Base-by-base conservation (phyloP, 2,113 vertebrate genomes). In the Anser brachyrhynchus region DNA sequence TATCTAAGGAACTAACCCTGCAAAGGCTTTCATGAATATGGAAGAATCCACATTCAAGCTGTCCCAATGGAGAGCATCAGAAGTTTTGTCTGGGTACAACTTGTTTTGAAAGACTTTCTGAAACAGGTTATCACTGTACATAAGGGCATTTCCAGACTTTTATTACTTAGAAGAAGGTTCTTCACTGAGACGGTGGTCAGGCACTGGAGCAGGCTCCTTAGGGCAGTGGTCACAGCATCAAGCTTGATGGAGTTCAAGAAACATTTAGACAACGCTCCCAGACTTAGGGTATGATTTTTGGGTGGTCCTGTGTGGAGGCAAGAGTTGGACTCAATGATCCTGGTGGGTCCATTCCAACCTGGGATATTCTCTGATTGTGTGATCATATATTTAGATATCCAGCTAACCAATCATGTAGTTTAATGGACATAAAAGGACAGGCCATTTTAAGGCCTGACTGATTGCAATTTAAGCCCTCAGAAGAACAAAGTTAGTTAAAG, bases 21-120 rank as follows among this genome's bases (percentile, higher is more conserved):
- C 10, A 73, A 64, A 76, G 9, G 16, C 2, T 0, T 78, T 44
- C 20, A 37, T 0, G 2, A 22, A 12, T 49, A 41, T 7, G 23
- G 19, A 65, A 41, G 43, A 1, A 18, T 39, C 35, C 13, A 33
- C 19, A 20, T 83, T 52, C 49, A 14, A 87, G 14, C 9, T 31
- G 17, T 18, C 18, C 41, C 4, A 6, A 18, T 55, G 21, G 51
- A 77, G 93, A 84, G 8, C 10, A 71, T 25, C 4, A 29, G 31
- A 41, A 79, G 8, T 46, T 93, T 93, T 74, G 5, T 33, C 26
- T 65, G 18, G 15, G 29, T 61, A 66, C 23, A 61, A 11, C 2
- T 3, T 35, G 23, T n/a, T 83, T 65, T 31, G 44, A 65, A 73
- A 71, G 29, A 13, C 11, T 46, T 82, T 52, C 39, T 75, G 72